These are phyloP conservation scores for Actenoides hombroni DNA, from an alignment of 2,113 vertebrate genomes.

Conservation along the genomic window DNA sequence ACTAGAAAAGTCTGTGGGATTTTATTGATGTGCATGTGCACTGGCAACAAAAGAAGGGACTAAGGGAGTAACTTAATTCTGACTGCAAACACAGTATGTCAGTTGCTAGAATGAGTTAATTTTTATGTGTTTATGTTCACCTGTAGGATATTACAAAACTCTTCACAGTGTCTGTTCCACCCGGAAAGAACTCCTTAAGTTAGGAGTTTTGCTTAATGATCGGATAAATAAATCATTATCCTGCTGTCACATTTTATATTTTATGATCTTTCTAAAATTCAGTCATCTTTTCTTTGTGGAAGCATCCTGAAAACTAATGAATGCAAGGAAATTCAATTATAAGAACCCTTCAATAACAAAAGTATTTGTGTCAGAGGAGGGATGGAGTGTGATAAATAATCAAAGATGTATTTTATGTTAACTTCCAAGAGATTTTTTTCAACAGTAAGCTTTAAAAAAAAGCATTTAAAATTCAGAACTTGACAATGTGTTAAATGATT, in stretches of 20 bases:
- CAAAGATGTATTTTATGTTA: neutral
- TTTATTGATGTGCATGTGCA: neutral
- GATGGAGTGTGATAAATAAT: neutral
- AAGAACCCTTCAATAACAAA: constrained; percentile 1
- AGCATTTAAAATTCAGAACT: neutral
- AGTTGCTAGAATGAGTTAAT: neutral
- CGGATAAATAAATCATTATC: neutral
- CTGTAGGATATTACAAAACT: neutral
- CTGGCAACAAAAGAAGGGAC: neutral
- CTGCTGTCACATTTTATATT: neutral
- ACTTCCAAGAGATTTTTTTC: neutral
- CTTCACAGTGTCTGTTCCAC: neutral
- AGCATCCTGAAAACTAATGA: neutral
- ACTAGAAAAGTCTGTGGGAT: neutral
- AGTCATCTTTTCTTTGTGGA: neutral
- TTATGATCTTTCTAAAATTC: neutral
- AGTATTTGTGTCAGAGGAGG: neutral
- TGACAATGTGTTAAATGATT: neutral
- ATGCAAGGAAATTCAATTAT: neutral
- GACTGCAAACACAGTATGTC: neutral
- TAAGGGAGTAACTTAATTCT: neutral
- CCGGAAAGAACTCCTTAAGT: neutral
- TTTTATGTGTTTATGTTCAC: neutral
- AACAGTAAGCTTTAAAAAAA: neutral
- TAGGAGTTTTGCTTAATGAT: neutral